Conservation (phyloP, 2,113 vertebrate genomes). For the Passer domesticus region DNA sequence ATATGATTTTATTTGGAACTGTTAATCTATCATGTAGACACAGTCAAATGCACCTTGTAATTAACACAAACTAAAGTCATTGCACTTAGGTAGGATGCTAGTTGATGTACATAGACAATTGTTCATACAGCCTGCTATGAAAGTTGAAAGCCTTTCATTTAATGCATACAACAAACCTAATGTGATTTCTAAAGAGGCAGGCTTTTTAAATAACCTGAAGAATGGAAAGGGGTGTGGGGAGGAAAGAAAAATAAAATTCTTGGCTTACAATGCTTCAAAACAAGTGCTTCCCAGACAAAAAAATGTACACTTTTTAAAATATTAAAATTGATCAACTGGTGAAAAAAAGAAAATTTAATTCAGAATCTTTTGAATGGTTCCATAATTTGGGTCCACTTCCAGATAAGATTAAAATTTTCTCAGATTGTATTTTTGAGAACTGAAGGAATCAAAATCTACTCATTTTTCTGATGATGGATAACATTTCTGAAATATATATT, state of each 20-base stretch:
- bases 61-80: constrained; percentile 33
- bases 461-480: background rate
- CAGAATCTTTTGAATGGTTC: background rate
- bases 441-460: background rate
- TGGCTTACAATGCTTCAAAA: background rate
- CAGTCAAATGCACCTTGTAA: constrained; percentile 38
- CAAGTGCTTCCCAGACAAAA: background rate
- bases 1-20: background rate
- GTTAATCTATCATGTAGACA: constrained; percentile 30
- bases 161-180: constrained; percentile 14
- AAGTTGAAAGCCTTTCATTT: constrained; percentile 35
- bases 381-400: background rate
- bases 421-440: background rate
- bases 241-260: background rate
- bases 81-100: background rate
- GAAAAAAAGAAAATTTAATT: background rate
- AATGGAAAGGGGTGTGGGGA: background rate
- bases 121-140: background rate
- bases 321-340: background rate
- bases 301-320: background rate
- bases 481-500: background rate
- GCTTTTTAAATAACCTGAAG: background rate
- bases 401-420: background rate
- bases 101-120: background rate
- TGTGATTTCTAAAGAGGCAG: constrained; percentile 12